These are phyloP conservation scores for Passer domesticus DNA, from an alignment of 2,113 vertebrate species.

Conservation along the genomic window DNA sequence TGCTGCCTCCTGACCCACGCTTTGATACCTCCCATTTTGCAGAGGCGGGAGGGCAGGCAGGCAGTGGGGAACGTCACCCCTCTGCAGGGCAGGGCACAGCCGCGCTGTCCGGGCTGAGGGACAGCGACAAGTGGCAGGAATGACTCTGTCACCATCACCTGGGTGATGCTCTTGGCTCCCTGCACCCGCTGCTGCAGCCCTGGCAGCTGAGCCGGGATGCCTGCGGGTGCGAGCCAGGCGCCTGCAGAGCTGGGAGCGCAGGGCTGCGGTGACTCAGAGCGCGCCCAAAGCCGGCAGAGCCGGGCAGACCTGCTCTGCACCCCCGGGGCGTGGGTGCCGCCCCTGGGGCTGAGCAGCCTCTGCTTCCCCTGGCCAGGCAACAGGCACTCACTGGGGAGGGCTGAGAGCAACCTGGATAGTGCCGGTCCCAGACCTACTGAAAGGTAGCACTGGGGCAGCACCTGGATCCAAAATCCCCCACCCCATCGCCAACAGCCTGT, in stretches of 20 bases:
- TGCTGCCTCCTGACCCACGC: neutral
- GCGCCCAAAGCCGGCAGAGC: conserved; percentile 17
- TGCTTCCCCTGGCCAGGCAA: neutral
- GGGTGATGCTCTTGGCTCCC: neutral
- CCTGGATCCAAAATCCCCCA: neutral
- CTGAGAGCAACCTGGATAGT: neutral
- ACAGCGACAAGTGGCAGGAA: neutral
- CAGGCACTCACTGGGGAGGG: neutral
- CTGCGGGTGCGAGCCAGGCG: neutral
- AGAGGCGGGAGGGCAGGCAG: neutral
- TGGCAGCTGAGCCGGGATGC: neutral
- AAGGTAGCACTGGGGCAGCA: neutral
- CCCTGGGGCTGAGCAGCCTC: neutral
- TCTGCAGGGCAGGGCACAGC: neutral
- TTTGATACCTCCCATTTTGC: neutral
- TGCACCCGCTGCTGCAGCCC: neutral
- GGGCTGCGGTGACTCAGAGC: conserved; percentile 15
- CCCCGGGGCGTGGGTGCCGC: neutral
- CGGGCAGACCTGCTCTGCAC: conserved; percentile 44
- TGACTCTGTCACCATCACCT: neutral
- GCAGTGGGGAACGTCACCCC: neutral
- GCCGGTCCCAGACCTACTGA: neutral
- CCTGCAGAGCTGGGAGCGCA: neutral
- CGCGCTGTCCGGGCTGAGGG: neutral
- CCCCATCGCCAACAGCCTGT: rapidly evolving